Evolutionary conservation across 1,140 invertebrate species (phyloP), one percentile per base, ranked within the genome.

Genomic region (Aphidius gifuensis): DNA sequence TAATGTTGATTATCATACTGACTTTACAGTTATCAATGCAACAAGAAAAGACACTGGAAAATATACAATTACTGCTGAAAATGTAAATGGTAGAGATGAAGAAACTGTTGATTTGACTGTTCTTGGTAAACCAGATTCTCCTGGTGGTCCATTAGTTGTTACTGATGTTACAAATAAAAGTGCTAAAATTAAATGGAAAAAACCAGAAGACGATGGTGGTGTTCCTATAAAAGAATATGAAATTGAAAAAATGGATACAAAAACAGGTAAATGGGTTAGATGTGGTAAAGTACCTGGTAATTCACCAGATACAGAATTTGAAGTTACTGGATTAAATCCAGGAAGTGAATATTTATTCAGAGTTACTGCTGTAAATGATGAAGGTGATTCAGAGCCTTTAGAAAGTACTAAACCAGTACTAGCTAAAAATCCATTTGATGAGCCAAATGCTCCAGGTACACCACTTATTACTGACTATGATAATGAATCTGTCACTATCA

Each of bases 391-490:
- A 6, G 95, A 98, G 67, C 96, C 95, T 6, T 81, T 99, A 39
- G 89, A 89, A 49, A 91, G 94, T 43, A 88, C 93, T 40, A 87
- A 87, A 39, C 86, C 90, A 32, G 91, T 91, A 44, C 81, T 96
- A 16, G 97, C 97, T 60, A 98, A 97, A 82, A 97, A 99, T 90
- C 96, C 97, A 53, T 99, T 89, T 77, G 95, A 93, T 68, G 86
- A 90, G 65, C 88, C 93, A 9, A 84, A 88, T 53, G 94, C 96
- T 73, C 93, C 94, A 23, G 93, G 92, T 51, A 93, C 90, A 42
- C 94, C 95, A 5, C 90, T 94, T 74, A 90, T 97, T 23, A 88
- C 87, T 5, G 95, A 97, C 74, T 96, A 95, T 71, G 94, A 97
- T 74, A 95, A 96, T 79, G 90, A 94, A 72, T 93, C 91, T 64